These are phyloP conservation scores for Halichoerus grypus DNA, from an alignment of 2,113 vertebrate genomes.

Conservation along the genomic window DNA sequence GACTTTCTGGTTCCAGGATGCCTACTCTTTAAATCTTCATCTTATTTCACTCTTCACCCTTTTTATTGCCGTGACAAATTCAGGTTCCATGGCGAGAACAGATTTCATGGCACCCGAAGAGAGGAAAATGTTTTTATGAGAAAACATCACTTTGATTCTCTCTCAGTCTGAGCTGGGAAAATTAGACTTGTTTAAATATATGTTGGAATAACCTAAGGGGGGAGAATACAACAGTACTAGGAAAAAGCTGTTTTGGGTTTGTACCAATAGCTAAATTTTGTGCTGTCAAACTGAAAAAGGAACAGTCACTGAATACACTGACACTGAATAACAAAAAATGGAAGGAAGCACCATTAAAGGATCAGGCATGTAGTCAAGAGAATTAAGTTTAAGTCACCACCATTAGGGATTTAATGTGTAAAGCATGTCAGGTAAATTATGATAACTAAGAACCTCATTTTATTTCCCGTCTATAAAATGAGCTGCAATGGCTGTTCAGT, in stretches of 20 bases:
- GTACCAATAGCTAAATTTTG: not conserved
- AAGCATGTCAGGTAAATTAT: not conserved
- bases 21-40: conserved; percentile 40
- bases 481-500: not conserved
- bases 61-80: conserved; percentile 47
- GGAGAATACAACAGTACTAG: not conserved
- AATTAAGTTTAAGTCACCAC: not conserved
- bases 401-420: not conserved
- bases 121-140: conserved; percentile 53
- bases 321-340: not conserved
- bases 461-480: not conserved
- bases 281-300: not conserved
- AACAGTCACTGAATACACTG: not conserved
- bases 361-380: not conserved
- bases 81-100: conserved; percentile 27
- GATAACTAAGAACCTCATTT: not conserved
- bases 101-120: conserved; percentile 44
- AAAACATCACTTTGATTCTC: not conserved
- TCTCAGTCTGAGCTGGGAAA: not conserved
- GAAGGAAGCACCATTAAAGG: not conserved
- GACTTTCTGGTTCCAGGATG: not conserved
- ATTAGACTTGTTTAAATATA: not conserved
- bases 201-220: not conserved
- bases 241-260: not conserved
- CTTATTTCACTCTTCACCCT: not conserved